Conservation (phyloP, 2,888 invertebrate species). For the Cryptus armator region DNA sequence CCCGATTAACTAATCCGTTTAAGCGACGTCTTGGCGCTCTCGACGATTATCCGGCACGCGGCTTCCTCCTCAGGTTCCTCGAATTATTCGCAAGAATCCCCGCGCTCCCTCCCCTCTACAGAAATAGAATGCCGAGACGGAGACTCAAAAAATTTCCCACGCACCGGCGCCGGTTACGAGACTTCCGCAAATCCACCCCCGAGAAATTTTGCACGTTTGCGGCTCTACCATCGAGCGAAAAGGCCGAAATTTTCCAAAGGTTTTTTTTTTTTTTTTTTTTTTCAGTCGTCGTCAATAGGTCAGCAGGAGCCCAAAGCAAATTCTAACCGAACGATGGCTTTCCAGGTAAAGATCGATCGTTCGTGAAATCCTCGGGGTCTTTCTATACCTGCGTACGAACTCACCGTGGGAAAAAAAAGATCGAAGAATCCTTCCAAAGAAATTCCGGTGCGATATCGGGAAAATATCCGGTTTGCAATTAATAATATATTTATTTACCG, state of each 20-base stretch:
- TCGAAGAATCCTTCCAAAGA: background rate
- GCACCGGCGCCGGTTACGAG: slow-evolving; percentile 12
- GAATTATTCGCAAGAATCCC: slow-evolving; percentile 61
- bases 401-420: slow-evolving; percentile 61
- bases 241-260: slow-evolving; percentile 53
- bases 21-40: slow-evolving; percentile 67
- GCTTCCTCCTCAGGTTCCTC: slow-evolving; percentile 75
- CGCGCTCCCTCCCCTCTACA: background rate
- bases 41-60: slow-evolving; percentile 69
- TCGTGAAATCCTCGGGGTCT: slow-evolving; percentile 32
- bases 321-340: slow-evolving; percentile 40
- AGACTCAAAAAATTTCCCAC: slow-evolving; percentile 57
- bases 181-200: slow-evolving; percentile 44
- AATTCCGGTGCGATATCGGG: slow-evolving; percentile 4
- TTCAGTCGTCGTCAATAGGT: slow-evolving; percentile 43
- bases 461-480: background rate
- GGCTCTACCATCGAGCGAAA: slow-evolving; percentile 48
- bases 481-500: background rate
- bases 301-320: slow-evolving; percentile 51
- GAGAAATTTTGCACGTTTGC: slow-evolving; percentile 44
- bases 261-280: slow-evolving; percentile 42
- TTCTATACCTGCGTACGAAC: slow-evolving; percentile 53
- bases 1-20: slow-evolving; percentile 76
- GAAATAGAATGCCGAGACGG: slow-evolving; percentile 47
- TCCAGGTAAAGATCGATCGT: slow-evolving; percentile 57